A percentile compares a stretch with the other conserved stretches of the same genome.
These are phyloP conservation scores for Notechis scutatus DNA, from an alignment of 2,113 vertebrate genomes.

Conservation along the genomic window DNA sequence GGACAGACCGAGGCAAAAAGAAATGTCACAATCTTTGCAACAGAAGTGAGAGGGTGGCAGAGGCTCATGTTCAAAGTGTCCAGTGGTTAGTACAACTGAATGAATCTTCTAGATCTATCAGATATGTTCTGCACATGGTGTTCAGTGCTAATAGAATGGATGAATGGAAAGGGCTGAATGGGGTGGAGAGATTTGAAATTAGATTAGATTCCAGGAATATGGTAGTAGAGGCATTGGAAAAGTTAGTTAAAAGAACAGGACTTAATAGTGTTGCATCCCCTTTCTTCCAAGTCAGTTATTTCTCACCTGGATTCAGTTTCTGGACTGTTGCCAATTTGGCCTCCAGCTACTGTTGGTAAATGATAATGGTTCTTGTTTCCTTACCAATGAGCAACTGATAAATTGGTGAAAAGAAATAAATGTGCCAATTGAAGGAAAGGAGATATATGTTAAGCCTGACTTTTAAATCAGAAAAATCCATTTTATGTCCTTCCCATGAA, in stretches of 20 bases:
- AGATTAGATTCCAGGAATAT: background rate
- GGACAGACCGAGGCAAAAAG: background rate
- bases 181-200: background rate
- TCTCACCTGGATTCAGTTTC: background rate
- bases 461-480: slow-evolving; percentile 40
- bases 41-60: background rate
- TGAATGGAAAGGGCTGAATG: background rate
- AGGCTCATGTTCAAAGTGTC: background rate
- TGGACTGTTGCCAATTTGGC: background rate
- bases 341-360: background rate
- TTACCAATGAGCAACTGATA: slow-evolving; percentile 41
- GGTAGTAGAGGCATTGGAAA: background rate
- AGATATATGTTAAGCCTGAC: slow-evolving; percentile 41
- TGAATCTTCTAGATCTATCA: background rate
- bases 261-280: background rate
- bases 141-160: background rate
- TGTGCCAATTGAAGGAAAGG: slow-evolving; percentile 52
- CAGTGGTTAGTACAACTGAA: background rate
- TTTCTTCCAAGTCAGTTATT: background rate
- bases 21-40: background rate
- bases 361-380: slow-evolving; percentile 4
- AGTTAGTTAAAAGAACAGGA: background rate
- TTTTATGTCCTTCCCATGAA: slow-evolving; percentile 54
- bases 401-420: slow-evolving; percentile 42
- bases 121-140: background rate